Base-by-base conservation (phyloP, 2,797 vertebrate genomes). In the Sciurus carolinensis region DNA sequence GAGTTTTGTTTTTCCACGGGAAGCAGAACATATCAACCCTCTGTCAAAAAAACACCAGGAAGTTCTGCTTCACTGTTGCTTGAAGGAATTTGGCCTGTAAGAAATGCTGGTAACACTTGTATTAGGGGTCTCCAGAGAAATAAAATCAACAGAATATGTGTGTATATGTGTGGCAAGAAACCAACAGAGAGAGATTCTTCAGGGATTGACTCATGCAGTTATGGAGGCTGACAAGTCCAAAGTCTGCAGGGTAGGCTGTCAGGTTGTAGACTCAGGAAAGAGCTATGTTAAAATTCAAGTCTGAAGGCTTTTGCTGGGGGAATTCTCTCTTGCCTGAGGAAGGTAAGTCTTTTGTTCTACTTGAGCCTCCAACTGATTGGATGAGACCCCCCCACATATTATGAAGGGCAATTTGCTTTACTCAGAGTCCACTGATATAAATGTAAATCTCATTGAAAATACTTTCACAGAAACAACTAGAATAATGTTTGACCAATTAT, bases 1-100 rank as follows among this genome's bases (percentile, higher is more conserved):
- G 20, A 39, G 5, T 79, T 92, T 94, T 93, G 17, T 28, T 88
- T 90, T 96, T 93, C 73, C 64, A 90, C 22, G 72, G 26, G 90
- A 95, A 91, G 47, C 64, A 88, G 76, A 69, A 76, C 39, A 57
- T 84, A 39, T 85, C 66, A 92, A 42, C 69, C 18, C 15, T 87
- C 73, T 79, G 54, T 62, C 73, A 94, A 64, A 96, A 50, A 94
- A 92, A 88, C 2, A 93, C 28, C 20, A 22, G 33, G 42, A 83
- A 89, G 9, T 87, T 85, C 50, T 90, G 36, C 90, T 84, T 89
- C 33, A 47, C 26, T 71, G 50, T 62, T 77, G 42, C 85, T 76
- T 82, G 28, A 73, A 85, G 62, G 24, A 73, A 69, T 87, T 82
- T 54, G 22, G 52, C 79, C 33, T 28, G 13, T 47, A 85, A 79